A percentile compares a stretch with the other conserved stretches of the same genome.
Evolutionary conservation across 2,113 vertebrate genomes (phyloP).

Genomic region (Xenus cinereus): DNA sequence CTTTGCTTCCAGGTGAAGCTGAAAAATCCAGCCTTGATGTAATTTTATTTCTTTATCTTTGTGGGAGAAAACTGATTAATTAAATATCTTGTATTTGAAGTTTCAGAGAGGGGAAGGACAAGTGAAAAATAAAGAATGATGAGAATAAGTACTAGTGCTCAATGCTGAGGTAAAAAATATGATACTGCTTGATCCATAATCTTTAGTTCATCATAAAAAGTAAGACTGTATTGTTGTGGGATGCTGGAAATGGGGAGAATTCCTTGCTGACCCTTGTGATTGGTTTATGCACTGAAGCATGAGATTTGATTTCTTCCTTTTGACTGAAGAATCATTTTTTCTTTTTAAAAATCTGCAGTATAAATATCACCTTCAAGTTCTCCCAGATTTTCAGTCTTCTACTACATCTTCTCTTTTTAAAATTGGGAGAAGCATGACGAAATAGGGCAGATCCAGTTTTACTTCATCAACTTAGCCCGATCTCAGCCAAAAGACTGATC

Average conservation of each 20-base stretch:
- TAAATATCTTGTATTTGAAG: background rate
- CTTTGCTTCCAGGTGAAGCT: background rate
- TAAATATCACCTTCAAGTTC: background rate
- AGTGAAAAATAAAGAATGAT: background rate
- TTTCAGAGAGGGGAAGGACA: background rate
- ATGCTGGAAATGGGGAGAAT: background rate
- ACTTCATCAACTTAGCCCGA: background rate
- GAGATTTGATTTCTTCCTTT: constrained; percentile 22
- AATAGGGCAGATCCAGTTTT: background rate
- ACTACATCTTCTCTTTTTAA: background rate
- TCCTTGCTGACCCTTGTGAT: background rate
- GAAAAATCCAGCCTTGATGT: background rate
- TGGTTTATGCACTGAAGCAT: background rate
- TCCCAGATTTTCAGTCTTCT: background rate
- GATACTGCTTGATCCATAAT: background rate
- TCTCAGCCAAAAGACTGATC: background rate
- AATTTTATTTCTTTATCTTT: background rate
- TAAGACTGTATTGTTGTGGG: background rate
- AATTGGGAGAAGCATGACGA: background rate
- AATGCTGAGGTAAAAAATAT: background rate
- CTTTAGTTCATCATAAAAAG: constrained; percentile 18
- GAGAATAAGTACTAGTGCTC: background rate
- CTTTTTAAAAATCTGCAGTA: background rate
- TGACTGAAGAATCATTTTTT: background rate
- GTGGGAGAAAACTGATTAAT: background rate